Evolutionary conservation across 1,140 invertebrate genomes (phyloP).

Genomic region (Drosophila kurseongensis): DNA sequence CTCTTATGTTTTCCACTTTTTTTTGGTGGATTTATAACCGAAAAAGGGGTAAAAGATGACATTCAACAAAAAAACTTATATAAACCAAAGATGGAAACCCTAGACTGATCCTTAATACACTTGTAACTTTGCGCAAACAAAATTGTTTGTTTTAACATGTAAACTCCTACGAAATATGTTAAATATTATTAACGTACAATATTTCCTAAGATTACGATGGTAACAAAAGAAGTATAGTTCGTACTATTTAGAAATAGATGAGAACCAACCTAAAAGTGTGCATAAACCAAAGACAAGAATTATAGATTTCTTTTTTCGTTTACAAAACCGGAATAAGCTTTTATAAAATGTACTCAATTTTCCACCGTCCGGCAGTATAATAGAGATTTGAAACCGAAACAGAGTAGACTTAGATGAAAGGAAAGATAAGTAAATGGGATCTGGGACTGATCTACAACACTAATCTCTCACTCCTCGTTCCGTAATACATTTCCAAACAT

Average conservation of each 20-base stretch:
- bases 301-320: background rate
- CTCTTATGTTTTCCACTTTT: conserved; percentile 14
- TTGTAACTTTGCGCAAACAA: conserved; percentile 3
- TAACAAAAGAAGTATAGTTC: background rate
- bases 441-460: conserved; percentile 13
- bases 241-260: background rate
- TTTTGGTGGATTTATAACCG: background rate
- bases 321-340: conserved; percentile 31
- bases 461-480: conserved; percentile 42
- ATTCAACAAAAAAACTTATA: conserved; percentile 13
- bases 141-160: conserved; percentile 9
- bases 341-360: conserved; percentile 43
- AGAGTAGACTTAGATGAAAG: background rate
- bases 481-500: conserved; percentile 30
- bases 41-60: conserved; percentile 15
- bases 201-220: conserved; percentile 3
- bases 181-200: conserved; percentile 17
- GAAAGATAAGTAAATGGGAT: conserved; percentile 5
- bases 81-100: conserved; percentile 10
- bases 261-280: background rate
- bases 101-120: conserved; percentile 10
- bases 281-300: conserved; percentile 4
- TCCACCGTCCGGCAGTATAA: background rate
- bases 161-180: conserved; percentile 15
- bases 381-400: conserved; percentile 32